Evolutionary conservation across 2,113 vertebrate genomes (phyloP).

Genomic region (Dunckerocampus dactyliophorus): DNA sequence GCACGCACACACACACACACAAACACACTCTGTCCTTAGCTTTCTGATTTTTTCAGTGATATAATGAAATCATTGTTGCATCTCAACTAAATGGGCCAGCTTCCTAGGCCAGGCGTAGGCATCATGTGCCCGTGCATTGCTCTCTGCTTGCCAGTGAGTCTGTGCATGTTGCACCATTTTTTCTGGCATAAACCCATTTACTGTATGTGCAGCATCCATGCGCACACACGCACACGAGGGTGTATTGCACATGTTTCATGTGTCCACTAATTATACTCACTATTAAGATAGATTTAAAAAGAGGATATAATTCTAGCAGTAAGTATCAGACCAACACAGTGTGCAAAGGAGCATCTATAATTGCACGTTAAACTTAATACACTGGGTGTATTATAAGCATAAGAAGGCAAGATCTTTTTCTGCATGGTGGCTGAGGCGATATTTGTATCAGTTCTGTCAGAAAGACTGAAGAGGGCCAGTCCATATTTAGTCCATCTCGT

Average conservation of each 20-base stretch:
- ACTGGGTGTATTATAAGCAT: slow-evolving; percentile 9
- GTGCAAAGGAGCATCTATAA: slow-evolving; percentile 3
- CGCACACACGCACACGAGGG: background rate
- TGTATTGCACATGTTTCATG: background rate
- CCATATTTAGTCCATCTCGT: slow-evolving; percentile 19
- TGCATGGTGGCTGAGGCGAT: background rate
- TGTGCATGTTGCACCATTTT: slow-evolving; percentile 38
- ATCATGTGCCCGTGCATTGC: slow-evolving; percentile 50
- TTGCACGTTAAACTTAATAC: slow-evolving; percentile 10
- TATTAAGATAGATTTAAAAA: background rate
- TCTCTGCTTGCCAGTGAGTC: slow-evolving; percentile 42
- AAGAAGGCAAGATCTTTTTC: slow-evolving; percentile 12
- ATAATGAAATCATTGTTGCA: slow-evolving; percentile 68
- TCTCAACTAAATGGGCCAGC: slow-evolving; percentile 43
- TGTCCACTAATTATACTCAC: background rate
- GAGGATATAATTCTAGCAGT: background rate
- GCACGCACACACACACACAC: slow-evolving; percentile 12
- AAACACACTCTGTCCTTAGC: slow-evolving; percentile 20
- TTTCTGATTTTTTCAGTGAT: slow-evolving; percentile 40
- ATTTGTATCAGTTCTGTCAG: slow-evolving; percentile 21
- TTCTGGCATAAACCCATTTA: slow-evolving; percentile 4
- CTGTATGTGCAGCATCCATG: background rate
- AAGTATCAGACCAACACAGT: background rate
- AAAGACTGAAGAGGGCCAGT: slow-evolving; percentile 8
- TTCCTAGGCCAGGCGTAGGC: slow-evolving; percentile 44